Base-by-base conservation (phyloP, 2,888 invertebrate species). In the Lepidochrysops patricia region DNA sequence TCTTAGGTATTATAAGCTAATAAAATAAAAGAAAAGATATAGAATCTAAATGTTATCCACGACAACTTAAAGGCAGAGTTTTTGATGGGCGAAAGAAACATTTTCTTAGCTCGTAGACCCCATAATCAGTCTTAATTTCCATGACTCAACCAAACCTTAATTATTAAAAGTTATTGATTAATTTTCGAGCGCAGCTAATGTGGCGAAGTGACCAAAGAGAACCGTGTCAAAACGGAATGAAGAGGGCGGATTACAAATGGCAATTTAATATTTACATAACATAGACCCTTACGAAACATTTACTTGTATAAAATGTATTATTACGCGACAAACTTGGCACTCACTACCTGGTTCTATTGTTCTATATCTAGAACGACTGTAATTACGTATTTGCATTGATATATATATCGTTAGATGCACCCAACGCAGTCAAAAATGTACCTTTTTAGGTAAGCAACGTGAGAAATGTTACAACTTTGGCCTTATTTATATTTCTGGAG, bases 331-430 rank as follows among this genome's bases (percentile, higher is more conserved):
- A 23, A 23, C 12, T 29, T 29, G 29, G 12, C 27, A 62, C 59
- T 63, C 63, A 65, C 67, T 69, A 67, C 66, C 69, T 70, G 59
- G 71, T 66, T 62, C 73, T 70, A 75, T 78, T 79, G 75, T 80
- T 70, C 66, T 67, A 66, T 74, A 77, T 79, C 72, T 77, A 76
- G 75, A 71, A 70, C 68, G 67, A 60, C 66, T 70, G 63, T 70
- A 70, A 70, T 70, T 69, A 70, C 62, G 58, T 64, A 63, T 68
- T 57, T 62, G n/a, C n/a, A 62, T 63, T 62, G 62, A n/a, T n/a
- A n/a, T n/a, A n/a, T n/a, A n/a, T n/a, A n/a, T n/a, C n/a, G n/a
- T n/a, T n/a, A n/a, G n/a, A n/a, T n/a, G n/a, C n/a, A n/a, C n/a
- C n/a, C n/a, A n/a, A n/a, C n/a, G n/a, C n/a, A n/a, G n/a, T n/a